phyloP scores from a whole-genome alignment of 2,797 vertebrate species.

The Chiroxiphia lanceolata region DNA sequence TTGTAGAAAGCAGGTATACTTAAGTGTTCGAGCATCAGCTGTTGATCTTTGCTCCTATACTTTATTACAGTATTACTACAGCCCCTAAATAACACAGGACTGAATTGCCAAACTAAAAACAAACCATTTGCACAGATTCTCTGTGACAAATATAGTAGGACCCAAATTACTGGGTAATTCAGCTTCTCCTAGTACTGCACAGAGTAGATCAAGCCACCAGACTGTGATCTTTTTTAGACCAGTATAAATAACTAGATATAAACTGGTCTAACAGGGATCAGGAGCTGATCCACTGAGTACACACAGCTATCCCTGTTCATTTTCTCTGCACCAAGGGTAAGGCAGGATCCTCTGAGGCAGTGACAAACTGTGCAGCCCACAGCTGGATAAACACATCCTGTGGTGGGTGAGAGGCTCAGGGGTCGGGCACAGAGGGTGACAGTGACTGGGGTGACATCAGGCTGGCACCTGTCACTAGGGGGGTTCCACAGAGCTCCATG shows the following conservation, averaged over 20 bases:
- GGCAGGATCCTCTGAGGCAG: neutral
- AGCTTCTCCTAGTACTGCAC: neutral
- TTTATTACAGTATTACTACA: neutral
- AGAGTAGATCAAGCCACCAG: neutral
- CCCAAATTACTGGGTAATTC: neutral
- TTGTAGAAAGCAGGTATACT: neutral
- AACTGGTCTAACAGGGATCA: neutral
- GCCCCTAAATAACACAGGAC: neutral
- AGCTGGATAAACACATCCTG: neutral
- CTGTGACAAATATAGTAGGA: neutral
- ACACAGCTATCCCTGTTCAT: neutral
- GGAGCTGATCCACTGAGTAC: neutral
- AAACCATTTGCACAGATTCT: neutral
- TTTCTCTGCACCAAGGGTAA: neutral
- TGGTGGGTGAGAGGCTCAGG: neutral
- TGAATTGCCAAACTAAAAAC: neutral
- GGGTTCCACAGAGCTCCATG: neutral
- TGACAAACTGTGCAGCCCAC: neutral
- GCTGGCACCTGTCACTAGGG: neutral
- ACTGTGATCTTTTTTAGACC: neutral
- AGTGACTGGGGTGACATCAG: neutral
- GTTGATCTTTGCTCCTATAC: constrained; percentile 15
- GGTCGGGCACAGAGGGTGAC: neutral
- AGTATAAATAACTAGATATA: neutral
- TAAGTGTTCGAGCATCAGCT: constrained; percentile 20